Evolutionary conservation across 2,113 vertebrate genomes (phyloP).

Genomic region (Takifugu flavidus): DNA sequence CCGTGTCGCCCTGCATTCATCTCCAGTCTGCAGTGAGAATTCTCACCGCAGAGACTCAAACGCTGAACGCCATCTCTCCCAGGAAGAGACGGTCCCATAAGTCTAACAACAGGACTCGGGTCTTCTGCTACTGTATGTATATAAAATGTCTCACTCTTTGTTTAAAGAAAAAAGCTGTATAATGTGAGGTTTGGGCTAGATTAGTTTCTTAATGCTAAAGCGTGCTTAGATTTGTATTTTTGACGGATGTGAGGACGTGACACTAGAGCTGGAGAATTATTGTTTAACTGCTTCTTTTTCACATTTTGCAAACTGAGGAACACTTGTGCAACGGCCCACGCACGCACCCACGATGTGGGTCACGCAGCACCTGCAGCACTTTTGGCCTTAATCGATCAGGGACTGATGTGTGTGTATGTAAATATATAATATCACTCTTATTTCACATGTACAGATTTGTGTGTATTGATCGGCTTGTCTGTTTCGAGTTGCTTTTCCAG

Average conservation of each 20-base stretch:
- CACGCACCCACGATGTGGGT: slow-evolving; percentile 34
- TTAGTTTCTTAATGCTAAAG: slow-evolving; percentile 56
- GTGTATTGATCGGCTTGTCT: slow-evolving; percentile 12
- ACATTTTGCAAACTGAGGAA: slow-evolving; percentile 60
- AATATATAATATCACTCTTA: slow-evolving; percentile 64
- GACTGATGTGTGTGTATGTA: slow-evolving; percentile 71
- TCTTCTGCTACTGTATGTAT: slow-evolving; percentile 44
- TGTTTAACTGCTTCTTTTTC: slow-evolving; percentile 44
- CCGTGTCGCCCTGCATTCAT: slow-evolving; percentile 13
- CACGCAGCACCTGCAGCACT: slow-evolving; percentile 53
- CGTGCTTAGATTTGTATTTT: slow-evolving; percentile 60
- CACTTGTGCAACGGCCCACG: slow-evolving; percentile 55
- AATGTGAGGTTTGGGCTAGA: slow-evolving; percentile 15
- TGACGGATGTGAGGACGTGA: slow-evolving; percentile 18
- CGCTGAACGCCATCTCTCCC: slow-evolving; percentile 22
- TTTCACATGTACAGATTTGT: slow-evolving; percentile 60
- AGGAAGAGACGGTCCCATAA: slow-evolving; percentile 21
- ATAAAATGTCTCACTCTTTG: slow-evolving; percentile 39
- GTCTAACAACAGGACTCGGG: slow-evolving; percentile 32
- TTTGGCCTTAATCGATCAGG: slow-evolving; percentile 79
- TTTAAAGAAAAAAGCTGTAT: slow-evolving; percentile 2
- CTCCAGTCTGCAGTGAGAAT: slow-evolving; percentile 15
- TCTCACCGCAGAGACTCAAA: slow-evolving; percentile 5
- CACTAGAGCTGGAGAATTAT: slow-evolving; percentile 43
- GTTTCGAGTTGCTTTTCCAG: slow-evolving; percentile 41